Base-by-base conservation (phyloP, 2,888 invertebrate species). In the Liopterus haemorrhoidalis region DNA sequence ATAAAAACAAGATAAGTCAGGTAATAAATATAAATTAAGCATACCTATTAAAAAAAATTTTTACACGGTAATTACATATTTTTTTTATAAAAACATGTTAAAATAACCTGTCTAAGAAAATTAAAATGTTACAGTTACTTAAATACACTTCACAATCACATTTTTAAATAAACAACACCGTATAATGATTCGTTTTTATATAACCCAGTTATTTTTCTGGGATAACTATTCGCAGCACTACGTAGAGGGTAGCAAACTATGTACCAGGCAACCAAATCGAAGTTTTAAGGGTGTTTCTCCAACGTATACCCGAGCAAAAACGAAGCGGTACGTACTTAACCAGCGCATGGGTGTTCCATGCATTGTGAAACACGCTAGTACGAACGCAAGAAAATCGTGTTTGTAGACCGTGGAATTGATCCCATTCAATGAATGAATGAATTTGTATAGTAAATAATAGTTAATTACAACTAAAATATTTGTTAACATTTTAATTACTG, bases 371-470 rank as follows among this genome's bases (percentile, higher is more conserved):
- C 21, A 28, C 35, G 35, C 15, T 20, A 33, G 12, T 9, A 22
- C 19, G 27, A 25, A 39, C 18, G 39, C 27, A 33, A 19, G 41
- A 41, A 41, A 41, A 41, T 41, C 33, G 41, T 41, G 41, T 41
- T 41, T 41, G 41, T 41, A 27, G 33, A 41, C 41, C 41, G 41
- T 41, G 41, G 41, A 41, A 41, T n/a, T n/a, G n/a, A n/a, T n/a
- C n/a, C n/a, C n/a, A n/a, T n/a, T n/a, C n/a, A n/a, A n/a, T n/a
- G n/a, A n/a, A n/a, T n/a, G n/a, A n/a, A n/a, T n/a, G n/a, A n/a
- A n/a, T n/a, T n/a, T n/a, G n/a, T n/a, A n/a, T n/a, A n/a, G n/a
- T n/a, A n/a, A n/a, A n/a, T n/a, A n/a, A n/a, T n/a, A n/a, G n/a
- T n/a, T n/a, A n/a, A n/a, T n/a, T n/a, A n/a, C n/a, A n/a, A n/a